phyloP scores from a whole-genome alignment of 2,888 invertebrate genomes.

The Eustalomyia histrio region DNA sequence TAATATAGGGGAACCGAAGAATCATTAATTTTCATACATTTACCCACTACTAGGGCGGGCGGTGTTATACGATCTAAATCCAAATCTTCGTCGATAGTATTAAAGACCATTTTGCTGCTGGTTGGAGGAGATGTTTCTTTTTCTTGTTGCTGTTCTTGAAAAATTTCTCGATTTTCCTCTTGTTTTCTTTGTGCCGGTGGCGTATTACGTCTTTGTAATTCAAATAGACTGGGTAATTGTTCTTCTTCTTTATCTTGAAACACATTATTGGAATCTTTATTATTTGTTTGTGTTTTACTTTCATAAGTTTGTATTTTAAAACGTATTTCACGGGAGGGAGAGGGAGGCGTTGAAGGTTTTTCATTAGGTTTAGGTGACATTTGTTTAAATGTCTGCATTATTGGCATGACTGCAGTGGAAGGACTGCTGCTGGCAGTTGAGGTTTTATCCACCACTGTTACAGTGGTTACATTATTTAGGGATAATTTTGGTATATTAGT shows the following conservation, averaged over 20 bases:
- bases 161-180: conserved; percentile 56
- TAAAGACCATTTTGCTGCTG: neutral
- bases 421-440: conserved; percentile 39
- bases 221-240: conserved; percentile 84
- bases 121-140: conserved; percentile 31
- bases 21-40: conserved; percentile 76
- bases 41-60: conserved; percentile 74
- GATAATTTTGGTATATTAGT: conserved; percentile 77
- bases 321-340: conserved; percentile 74
- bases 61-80: conserved; percentile 55
- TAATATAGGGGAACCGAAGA: conserved; percentile 72
- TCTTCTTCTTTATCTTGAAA: conserved; percentile 73
- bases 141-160: neutral
- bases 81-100: conserved; percentile 19
- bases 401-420: conserved; percentile 68
- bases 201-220: conserved; percentile 84
- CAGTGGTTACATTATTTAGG: conserved; percentile 63
- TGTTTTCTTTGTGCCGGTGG: conserved; percentile 68
- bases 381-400: conserved; percentile 77
- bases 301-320: conserved; percentile 79
- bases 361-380: conserved; percentile 39
- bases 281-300: conserved; percentile 71
- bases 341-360: conserved; percentile 63
- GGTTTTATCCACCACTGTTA: conserved; percentile 65
- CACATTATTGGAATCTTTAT: conserved; percentile 57